Base-by-base conservation (phyloP, 2,113 vertebrate genomes). In the Amphiprion ocellaris region DNA sequence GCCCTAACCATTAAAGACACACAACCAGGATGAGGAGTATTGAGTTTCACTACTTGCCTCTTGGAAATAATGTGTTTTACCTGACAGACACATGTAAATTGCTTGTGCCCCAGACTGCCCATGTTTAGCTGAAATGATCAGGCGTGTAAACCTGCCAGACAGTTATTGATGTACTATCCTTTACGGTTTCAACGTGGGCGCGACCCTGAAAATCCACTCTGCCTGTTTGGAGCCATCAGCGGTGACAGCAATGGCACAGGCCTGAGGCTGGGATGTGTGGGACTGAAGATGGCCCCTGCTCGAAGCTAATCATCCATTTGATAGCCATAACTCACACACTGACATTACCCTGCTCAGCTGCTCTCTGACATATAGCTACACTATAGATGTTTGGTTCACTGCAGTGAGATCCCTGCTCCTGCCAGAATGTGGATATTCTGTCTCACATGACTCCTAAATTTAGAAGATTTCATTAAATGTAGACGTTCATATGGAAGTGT, bases 101-200 rank as follows among this genome's bases (percentile, higher is more conserved):
- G 19, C 30, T 55, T 10, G 46, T 41, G 64, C 39, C 62, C 64
- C 74, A 26, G 46, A 33, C 28, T 5, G 52, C 50, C 70, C 46
- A 14, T 41, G 75, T 62, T 69, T 21, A 19, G 41, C 17, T 52
- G 14, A 65, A 69, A 77, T 60, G 77, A 83, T 30, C 74, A 62
- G 56, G 65, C 49, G 46, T 76, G 81, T 80, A 82, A 92, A 90
- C 73, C 66, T 44, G 33, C 54, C 67, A 12, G 84, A 87, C 87
- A 86, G 69, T 55, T 85, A 93, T 85, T 74, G 88, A 93, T 82
- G 66, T 66, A n/a, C 10, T 59, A 70, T 84, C 69, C 63, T 82
- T 41, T 24, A 56, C 1, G 19, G 39, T 74, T 60, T 62, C 58
- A 73, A 59, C 11, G 15, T 65, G 65, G 67, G 59, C 73, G 3